Percentiles rank a stretch among this genome's conserved stretches.
Conservation (phyloP, 2,113 vertebrate genomes). For the Abramis brama region DNA sequence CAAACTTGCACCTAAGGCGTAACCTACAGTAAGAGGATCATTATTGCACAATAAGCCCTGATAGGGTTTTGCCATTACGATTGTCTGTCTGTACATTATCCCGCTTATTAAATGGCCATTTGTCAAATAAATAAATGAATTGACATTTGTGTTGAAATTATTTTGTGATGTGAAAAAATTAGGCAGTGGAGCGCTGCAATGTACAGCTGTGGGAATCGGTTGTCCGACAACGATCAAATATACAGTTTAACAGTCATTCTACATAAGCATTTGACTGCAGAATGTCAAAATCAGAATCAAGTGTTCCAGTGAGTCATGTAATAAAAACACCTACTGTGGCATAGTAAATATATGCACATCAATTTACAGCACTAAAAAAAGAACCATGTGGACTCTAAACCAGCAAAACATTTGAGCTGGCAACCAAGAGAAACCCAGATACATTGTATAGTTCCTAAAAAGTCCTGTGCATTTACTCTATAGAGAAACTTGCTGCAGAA, state of each 20-base stretch:
- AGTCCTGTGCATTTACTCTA: constrained; percentile 46
- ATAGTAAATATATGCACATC: not conserved
- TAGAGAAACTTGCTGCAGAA: constrained; percentile 14
- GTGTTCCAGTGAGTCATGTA: not conserved
- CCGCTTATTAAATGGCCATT: not conserved
- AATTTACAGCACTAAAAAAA: not conserved
- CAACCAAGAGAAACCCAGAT: constrained; percentile 18
- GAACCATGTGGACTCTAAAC: not conserved
- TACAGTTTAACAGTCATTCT: not conserved
- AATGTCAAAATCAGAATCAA: not conserved
- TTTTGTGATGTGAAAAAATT: not conserved
- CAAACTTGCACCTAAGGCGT: not conserved
- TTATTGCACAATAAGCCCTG: not conserved
- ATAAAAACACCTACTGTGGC: not conserved
- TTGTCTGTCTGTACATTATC: not conserved
- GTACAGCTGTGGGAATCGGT: not conserved
- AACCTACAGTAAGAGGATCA: not conserved
- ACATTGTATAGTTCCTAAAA: constrained; percentile 27
- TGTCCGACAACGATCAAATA: not conserved
- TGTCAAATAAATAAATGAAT: constrained; percentile 1
- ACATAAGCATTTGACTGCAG: not conserved
- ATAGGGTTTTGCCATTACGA: not conserved
- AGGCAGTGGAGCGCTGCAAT: not conserved
- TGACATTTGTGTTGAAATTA: not conserved
- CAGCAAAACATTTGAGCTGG: constrained; percentile 13